Base-by-base conservation (phyloP, 1,140 invertebrate species). In the Aethina tumida region DNA sequence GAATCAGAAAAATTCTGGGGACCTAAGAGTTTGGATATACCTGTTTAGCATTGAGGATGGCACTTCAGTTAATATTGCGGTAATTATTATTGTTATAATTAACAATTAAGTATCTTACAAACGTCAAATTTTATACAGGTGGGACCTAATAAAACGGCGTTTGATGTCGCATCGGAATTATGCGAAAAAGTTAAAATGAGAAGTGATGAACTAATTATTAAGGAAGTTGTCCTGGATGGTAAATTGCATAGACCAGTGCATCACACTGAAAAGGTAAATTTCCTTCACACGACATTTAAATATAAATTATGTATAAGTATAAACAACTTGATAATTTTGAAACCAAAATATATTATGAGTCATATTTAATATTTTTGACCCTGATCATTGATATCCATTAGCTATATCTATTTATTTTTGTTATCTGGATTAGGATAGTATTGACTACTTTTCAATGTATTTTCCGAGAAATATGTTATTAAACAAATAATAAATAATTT, bases 11-110 rank as follows among this genome's bases (percentile, higher is more conserved):
- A 73, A 74, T 0, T 82, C 82, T 0, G 84, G 84, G 0, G 82
- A 89, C 55, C 69, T 90, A 14, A 75, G 78, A 55, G 71, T 86
- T n/a, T 87, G 83, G 81, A 74, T 89, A 42, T 77, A 81, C 54
- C 63, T 81, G 2, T 53, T 66, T 8, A 64, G 60, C 25, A 71
- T n/a, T n/a, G 53, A 52, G 60, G 45, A 66, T 13, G 74, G 73
- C 35, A 64, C 74, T 50, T 74, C 75, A 49, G 65, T 77, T 8
- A 74, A 74, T 52, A 62, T 77, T 9, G 68, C 73, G 26, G 78
- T 81, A 56, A 71, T 69, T 65, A 34, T 14, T 16, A 3, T 17
- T n/a, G 6, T 22, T n/a, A 22, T 22, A 7, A 22, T 22, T 22
- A 22, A 22, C n/a, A 22, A 22, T 22, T 22, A 22, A 22, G 21